Base-by-base conservation (phyloP, 2,113 vertebrate genomes). In the Podarcis raffonei region DNA sequence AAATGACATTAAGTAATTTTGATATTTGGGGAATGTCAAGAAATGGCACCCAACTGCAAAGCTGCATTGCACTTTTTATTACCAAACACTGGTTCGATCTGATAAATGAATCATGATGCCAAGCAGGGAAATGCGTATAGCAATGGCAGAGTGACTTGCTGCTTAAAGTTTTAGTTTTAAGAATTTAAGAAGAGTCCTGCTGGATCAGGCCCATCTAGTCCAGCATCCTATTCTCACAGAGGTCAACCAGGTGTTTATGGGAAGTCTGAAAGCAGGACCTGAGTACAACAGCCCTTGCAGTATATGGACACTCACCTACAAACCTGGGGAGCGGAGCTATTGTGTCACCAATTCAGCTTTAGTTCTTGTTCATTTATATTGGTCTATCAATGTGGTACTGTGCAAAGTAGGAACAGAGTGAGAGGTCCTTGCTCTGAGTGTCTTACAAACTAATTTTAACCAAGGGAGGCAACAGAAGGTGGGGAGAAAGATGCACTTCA, bases 1-100 rank as follows among this genome's bases (percentile, higher is more conserved):
- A 96, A 96, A 95, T 96, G 95, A 95, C 91, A 95, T 96, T 95
- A 96, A 93, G 68, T 93, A 92, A 95, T 96, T 96, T 94, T 93
- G 84, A 92, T 95, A 93, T 89, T 91, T 90, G 87, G 92, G 91
- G 95, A 89, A 90, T 71, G 88, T 90, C 92, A 91, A 92, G 53
- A 53, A 94, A 92, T 95, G 80, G 91, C 68, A 92, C 84, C 93
- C 88, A 94, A 87, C 83, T 93, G 90, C 85, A 93, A 94, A 90
- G 87, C 94, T 92, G 15, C 48, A 82, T 93, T 95, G 93, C 65
- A 69, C 69, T 83, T 78, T 78, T 92, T 93, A 88, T 90, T 93
- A 48, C 90, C 94, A 95, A 86, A 59, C n/a, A 37, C 81, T 95
- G 93, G 94, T 94, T 95, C 85, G 87, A 37, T 18, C 1, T 92